Evolutionary conservation across 2,888 invertebrate genomes (phyloP), one percentile per base, ranked within the genome.

Genomic region (Asteroscopus sphinx): DNA sequence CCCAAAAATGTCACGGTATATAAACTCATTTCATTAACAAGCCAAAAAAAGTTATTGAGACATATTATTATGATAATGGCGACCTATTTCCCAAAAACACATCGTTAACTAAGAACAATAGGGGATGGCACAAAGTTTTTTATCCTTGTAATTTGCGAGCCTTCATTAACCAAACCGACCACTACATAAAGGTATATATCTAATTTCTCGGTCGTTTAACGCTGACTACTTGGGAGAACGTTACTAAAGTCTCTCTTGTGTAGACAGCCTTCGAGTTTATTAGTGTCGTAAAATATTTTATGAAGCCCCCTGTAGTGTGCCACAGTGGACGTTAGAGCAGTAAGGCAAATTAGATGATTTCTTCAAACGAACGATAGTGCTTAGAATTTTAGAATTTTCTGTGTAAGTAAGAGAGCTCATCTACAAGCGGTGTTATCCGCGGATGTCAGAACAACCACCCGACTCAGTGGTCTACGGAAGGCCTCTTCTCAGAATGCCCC

Each of bases 201-300:
- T 79, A 83, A 85, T 85, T 84, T 82, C 79, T 73, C 81, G 83
- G 77, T 63, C 79, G 77, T 83, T 85, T 81, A 76, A 82, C 75
- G 64, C 76, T 74, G 77, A 78, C 80, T 76, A 75, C 74, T 78
- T 75, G 66, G 61, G 64, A 68, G 72, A 54, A 59, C 54, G 58
- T 63, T 68, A 64, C 58, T 60, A 68, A 61, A 65, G 60, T 63
- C 62, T 52, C 58, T 73, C 59, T 73, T 73, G 68, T 69, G 71
- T 40, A 65, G 66, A 75, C 77, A 75, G 77, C 73, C 71, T 77
- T 76, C 70, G 57, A 73, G 70, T 84, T 84, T 80, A 82, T 81
- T 77, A 73, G 65, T 28, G 54, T 73, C 80, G 74, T 85, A 85
- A 85, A 85, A 82, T 83, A 83, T 85, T 85, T 85, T 82, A 83